Conservation (phyloP, 2,797 vertebrate genomes). For the Pelochelys cantorii region DNA sequence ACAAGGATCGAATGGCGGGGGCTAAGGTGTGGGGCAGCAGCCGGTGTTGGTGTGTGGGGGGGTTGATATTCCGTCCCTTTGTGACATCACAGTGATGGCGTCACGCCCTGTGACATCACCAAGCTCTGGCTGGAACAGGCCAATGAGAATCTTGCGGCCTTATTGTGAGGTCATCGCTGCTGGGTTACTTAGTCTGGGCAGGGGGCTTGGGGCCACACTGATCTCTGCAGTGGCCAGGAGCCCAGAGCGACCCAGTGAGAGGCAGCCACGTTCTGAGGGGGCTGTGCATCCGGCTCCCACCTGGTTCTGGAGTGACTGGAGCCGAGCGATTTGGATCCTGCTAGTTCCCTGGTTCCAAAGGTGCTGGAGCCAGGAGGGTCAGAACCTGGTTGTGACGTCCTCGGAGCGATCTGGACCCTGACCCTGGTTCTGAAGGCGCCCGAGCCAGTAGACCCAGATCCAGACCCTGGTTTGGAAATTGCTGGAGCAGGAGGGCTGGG, state of each 20-base stretch:
- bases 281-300: not conserved
- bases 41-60: not conserved
- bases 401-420: not conserved
- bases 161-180: conserved; percentile 16
- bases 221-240: not conserved
- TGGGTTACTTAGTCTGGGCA: not conserved
- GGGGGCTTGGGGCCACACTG: not conserved
- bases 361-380: no score
- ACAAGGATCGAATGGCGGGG: not conserved
- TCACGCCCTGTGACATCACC: not conserved
- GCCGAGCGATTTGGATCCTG: not conserved
- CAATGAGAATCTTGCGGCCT: conserved; percentile 1
- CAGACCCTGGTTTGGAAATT: not conserved
- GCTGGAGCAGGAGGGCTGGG: not conserved
- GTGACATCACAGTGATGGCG: not conserved
- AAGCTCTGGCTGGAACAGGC: not conserved
- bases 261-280: no score
- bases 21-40: no score
- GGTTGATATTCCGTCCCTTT: not conserved
- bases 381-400: not conserved
- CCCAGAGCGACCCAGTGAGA: not conserved
- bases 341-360: no score
- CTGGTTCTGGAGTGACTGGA: not conserved
- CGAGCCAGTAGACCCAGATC: not conserved
- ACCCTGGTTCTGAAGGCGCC: not conserved